Percentiles rank a stretch among this genome's conserved stretches.
These are phyloP conservation scores for Podotricha telesiphe DNA, from an alignment of 2,888 invertebrate genomes.

Conservation along the genomic window DNA sequence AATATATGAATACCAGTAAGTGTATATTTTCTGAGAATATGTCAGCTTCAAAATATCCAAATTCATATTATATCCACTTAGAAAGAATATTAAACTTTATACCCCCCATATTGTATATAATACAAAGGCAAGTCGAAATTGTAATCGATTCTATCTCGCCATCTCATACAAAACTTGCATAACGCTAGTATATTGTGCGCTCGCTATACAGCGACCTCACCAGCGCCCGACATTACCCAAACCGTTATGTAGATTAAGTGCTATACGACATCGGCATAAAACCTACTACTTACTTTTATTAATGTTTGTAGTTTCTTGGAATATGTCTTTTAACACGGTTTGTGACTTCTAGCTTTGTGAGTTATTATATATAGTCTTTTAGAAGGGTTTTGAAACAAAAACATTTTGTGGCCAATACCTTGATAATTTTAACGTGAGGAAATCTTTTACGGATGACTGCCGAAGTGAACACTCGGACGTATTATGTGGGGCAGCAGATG, in stretches of 20 bases:
- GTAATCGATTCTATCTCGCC: background rate
- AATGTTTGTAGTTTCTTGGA: slow-evolving; percentile 35
- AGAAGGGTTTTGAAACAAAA: background rate
- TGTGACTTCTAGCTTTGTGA: background rate
- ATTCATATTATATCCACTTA: background rate
- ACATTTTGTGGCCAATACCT: background rate
- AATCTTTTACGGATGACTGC: no score
- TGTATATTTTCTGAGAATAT: no score
- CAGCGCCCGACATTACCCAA: slow-evolving; percentile 35
- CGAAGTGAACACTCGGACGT: no score
- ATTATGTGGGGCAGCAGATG: no score
- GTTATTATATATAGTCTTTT: background rate
- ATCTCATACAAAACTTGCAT: slow-evolving; percentile 27
- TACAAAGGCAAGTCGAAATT: background rate
- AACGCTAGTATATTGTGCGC: slow-evolving; percentile 30
- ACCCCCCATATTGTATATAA: background rate
- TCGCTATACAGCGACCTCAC: slow-evolving; percentile 35
- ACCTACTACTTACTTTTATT: slow-evolving; percentile 39
- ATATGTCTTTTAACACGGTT: slow-evolving; percentile 8
- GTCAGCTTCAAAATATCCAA: no score
- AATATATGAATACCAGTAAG: no score
- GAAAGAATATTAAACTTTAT: background rate
- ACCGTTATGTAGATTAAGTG: slow-evolving; percentile 69
- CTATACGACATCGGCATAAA: slow-evolving; percentile 44
- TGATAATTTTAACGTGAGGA: no score